Percentiles rank a stretch among this genome's conserved stretches.
Conservation (phyloP, 2,888 invertebrate genomes). For the Pseudolycoriella hygida region DNA sequence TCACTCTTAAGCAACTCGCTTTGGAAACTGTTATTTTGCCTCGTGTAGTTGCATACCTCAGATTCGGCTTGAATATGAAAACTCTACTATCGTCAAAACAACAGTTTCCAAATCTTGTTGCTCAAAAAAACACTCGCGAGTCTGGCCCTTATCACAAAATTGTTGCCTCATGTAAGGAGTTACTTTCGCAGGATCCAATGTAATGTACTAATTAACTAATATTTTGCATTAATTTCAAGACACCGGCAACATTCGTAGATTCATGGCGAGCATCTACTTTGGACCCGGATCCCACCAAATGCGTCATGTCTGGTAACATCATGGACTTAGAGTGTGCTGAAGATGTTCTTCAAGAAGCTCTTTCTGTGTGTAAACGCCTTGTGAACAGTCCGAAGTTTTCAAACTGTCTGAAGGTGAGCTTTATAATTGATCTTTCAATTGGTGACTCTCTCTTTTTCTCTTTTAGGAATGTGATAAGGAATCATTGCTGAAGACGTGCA, state of each 20-base stretch:
- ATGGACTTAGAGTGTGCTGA: conserved; percentile 20
- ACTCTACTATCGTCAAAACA: no score
- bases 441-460: conserved; percentile 7
- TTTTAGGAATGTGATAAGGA: conserved; percentile 43
- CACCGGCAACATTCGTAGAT: conserved; percentile 21
- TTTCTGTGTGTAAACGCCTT: conserved; percentile 41
- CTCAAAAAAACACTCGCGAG: no score
- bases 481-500: conserved; percentile 51
- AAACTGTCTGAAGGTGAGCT: conserved; percentile 34
- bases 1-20: no score
- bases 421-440: conserved; percentile 20
- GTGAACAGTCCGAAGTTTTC: conserved; percentile 45
- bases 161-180: no score
- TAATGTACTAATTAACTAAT: no score
- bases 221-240: no score
- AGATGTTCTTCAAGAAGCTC: conserved; percentile 28
- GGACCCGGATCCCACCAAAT: conserved; percentile 19
- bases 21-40: no score
- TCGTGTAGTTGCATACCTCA: no score
- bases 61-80: no score
- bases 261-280: conserved; percentile 19
- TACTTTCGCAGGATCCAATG: no score
- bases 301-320: conserved; percentile 21
- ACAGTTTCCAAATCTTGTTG: no score
- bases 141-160: no score